Evolutionary conservation across 2,888 invertebrate genomes (phyloP), one percentile per base, ranked within the genome.

Genomic region (Cerastis rubricosa): DNA sequence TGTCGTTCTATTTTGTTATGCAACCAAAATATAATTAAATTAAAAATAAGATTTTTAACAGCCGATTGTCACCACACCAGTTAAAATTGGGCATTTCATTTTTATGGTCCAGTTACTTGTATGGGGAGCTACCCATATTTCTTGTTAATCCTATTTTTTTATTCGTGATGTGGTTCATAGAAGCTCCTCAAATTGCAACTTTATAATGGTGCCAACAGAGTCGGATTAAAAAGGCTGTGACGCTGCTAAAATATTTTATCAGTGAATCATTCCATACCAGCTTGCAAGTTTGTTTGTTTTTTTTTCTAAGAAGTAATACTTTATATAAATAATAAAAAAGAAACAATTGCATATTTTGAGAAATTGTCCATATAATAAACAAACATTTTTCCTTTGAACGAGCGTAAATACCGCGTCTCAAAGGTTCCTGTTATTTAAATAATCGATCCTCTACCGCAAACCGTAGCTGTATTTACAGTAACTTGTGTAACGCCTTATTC

Each of bases 371-470:
- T 68, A 43, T 17, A 9, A 19, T 29, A 61, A 61, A 61, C 35
- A 68, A 68, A 19, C 12, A 67, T 67, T 71, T 74, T 80, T 69
- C 57, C 51, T 77, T 51, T 22, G 12, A 74, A 63, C 51, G 65
- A 74, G 25, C 45, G 70, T 63, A 76, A 77, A 72, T 73, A 65
- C 76, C 63, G 49, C 80, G 67, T 75, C 78, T 72, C 66, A 51
- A 66, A 78, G 75, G 71, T 79, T 81, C 43, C 76, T 65, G 74
- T 76, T 83, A 74, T 85, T 82, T 78, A 74, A 86, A 86, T 84
- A 87, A 90, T 90, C 90, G 89, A 89, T 89, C 79, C 78, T 83
- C 76, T 64, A 82, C 87, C 86, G 82, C 87, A 86, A 88, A 84
- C 84, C 81, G 74, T 84, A 75, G 74, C 80, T 80, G 86, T 89